A percentile compares a stretch with the other conserved stretches of the same genome.
These are phyloP conservation scores for Monochamus alternatus DNA, from an alignment of 2,888 invertebrate genomes.

Conservation along the genomic window DNA sequence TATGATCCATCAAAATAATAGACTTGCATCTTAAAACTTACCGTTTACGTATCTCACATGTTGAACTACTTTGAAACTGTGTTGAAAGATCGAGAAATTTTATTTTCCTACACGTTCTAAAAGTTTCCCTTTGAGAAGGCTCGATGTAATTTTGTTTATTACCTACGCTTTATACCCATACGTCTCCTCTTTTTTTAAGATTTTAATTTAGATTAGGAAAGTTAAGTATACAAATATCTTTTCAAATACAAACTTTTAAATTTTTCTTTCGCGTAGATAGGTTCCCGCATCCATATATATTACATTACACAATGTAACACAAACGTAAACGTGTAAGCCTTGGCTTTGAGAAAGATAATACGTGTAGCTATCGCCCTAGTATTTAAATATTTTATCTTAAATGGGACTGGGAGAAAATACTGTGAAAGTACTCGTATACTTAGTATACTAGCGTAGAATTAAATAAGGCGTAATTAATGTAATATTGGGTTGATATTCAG, in stretches of 20 bases:
- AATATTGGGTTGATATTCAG: no score
- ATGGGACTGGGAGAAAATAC: background rate
- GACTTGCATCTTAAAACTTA: no score
- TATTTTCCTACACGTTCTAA: constrained; percentile 19
- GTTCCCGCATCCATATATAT: constrained; percentile 10
- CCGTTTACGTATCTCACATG: background rate
- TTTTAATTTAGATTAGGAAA: constrained; percentile 34
- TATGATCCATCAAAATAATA: no score
- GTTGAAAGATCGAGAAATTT: constrained; percentile 18
- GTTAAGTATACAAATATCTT: constrained; percentile 34
- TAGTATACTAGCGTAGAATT: no score
- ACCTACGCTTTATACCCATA: constrained; percentile 22
- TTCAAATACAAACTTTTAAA: constrained; percentile 30
- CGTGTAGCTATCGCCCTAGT: constrained; percentile 12
- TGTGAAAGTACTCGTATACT: no score
- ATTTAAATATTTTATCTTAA: constrained; percentile 12
- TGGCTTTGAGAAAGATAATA: background rate
- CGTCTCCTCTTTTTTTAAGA: constrained; percentile 26
- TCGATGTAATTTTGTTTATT: constrained; percentile 34
- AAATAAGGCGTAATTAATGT: no score
- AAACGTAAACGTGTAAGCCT: constrained; percentile 4
- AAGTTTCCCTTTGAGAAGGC: constrained; percentile 19
- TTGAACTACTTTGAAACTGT: background rate
- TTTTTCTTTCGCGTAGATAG: constrained; percentile 24
- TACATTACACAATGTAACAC: background rate